Conservation (phyloP, 2,888 invertebrate species). For the Galerucella nymphaeae region DNA sequence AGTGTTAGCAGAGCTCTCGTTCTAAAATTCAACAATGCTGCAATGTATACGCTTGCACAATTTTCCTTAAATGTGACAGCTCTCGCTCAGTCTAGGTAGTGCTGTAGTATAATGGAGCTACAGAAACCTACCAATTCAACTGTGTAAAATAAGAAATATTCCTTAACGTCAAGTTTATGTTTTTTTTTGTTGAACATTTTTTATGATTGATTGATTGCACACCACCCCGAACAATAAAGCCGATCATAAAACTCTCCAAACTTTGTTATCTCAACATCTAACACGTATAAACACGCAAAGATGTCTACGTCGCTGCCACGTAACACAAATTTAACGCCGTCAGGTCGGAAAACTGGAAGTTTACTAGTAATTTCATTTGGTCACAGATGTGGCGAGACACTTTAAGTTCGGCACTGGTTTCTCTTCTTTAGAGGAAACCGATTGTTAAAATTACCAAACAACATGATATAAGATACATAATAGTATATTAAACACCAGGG, state of each 20-base stretch:
- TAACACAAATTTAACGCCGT: slow-evolving; percentile 41
- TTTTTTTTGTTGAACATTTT: not conserved
- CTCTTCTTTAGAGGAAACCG: slow-evolving; percentile 27
- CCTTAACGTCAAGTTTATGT: too few relatives aligned
- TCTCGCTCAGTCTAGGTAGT: too few relatives aligned
- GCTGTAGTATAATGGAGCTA: too few relatives aligned
- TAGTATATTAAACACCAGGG: too few relatives aligned
- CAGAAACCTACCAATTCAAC: too few relatives aligned
- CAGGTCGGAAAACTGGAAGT: slow-evolving; percentile 42
- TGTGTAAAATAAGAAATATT: too few relatives aligned
- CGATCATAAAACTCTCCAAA: slow-evolving; percentile 12
- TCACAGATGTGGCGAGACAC: slow-evolving; percentile 52
- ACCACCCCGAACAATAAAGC: not conserved
- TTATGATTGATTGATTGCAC: not conserved
- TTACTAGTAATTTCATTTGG: slow-evolving; percentile 48
- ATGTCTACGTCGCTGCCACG: slow-evolving; percentile 29
- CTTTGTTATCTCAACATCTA: slow-evolving; percentile 24
- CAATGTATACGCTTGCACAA: too few relatives aligned
- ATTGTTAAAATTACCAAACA: slow-evolving; percentile 48
- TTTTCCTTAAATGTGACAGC: too few relatives aligned
- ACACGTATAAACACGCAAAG: slow-evolving; percentile 28
- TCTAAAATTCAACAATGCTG: too few relatives aligned
- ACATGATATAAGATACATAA: slow-evolving; percentile 42
- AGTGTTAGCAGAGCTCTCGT: too few relatives aligned
- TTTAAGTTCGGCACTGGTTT: slow-evolving; percentile 48